Conservation (phyloP, 2,888 invertebrate genomes). For the Xanthorhoe designata region DNA sequence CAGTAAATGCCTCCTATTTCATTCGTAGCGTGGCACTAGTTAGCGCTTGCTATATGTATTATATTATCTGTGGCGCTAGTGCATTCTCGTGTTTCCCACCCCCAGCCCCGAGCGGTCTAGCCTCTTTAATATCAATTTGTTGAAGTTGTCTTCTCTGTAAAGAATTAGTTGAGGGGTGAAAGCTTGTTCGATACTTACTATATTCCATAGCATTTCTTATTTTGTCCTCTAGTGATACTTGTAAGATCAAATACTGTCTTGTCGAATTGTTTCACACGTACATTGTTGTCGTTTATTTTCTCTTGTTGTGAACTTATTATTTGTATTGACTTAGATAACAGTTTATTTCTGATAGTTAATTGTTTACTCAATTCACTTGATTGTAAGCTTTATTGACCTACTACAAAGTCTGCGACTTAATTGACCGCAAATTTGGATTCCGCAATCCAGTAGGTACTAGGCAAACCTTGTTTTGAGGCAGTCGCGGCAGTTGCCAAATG, state of each 20-base stretch:
- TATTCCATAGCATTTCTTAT: background rate
- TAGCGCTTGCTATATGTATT: no score
- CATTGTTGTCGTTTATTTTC: background rate
- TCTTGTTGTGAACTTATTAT: background rate
- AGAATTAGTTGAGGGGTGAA: slow-evolving; percentile 15
- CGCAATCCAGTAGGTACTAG: slow-evolving; percentile 36
- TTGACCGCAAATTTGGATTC: slow-evolving; percentile 32
- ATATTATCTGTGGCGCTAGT: no score
- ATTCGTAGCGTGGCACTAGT: slow-evolving; percentile 30
- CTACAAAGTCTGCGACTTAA: slow-evolving; percentile 16
- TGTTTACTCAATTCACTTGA: background rate
- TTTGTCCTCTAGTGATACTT: background rate
- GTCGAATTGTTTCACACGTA: background rate
- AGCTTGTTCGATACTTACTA: slow-evolving; percentile 6
- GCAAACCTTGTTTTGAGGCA: slow-evolving; percentile 35
- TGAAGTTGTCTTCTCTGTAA: slow-evolving; percentile 18
- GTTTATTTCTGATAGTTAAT: background rate
- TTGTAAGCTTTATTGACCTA: background rate
- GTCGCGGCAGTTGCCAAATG: slow-evolving; percentile 47
- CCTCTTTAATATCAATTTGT: slow-evolving; percentile 43
- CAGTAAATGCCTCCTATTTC: slow-evolving; percentile 24
- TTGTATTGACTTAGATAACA: no score
- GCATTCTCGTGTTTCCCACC: slow-evolving; percentile 58
- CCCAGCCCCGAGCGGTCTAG: slow-evolving; percentile 34
- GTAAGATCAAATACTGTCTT: background rate